Evolutionary conservation across 1,140 invertebrate genomes (phyloP), one percentile per base, ranked within the genome.

Genomic region (Augochlora pura): DNA sequence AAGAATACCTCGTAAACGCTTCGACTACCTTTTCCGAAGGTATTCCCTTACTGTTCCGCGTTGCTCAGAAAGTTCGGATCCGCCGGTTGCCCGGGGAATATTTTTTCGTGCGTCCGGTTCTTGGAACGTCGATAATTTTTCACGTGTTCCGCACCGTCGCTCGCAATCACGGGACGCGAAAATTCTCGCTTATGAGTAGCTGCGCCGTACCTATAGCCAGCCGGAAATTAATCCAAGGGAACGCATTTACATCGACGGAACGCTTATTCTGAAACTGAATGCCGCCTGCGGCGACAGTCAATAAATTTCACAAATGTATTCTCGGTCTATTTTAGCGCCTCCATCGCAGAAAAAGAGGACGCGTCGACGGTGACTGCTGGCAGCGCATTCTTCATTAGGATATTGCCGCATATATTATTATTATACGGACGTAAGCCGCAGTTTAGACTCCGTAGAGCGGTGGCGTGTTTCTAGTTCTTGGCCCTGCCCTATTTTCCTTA

Each of bases 141-240:
- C 49, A 12, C 5, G 16, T 18, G 49, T 0, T 46, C 42, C 0
- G 14, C 18, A 16, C 14, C 49, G 6, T 18, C 16, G 14, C 54
- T 2, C 8, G 21, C 6, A 57, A 57, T 23, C 54, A n/a, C 12
- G 32, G 18, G 1, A 32, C 12, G n/a, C 1, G 52, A 32, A 39
- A 39, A 16, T 42, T 21, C 21, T 38, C 27, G 38, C 32, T 52
- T 32, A 27, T 54, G 57, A 75, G 73, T 77, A 70, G 76, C 63
- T 25, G 39, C 46, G 21, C 59, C 71, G 59, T 39, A 64, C 46
- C 67, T 32, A 42, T 77, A 23, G 76, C 71, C 76, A 71, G 68
- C 63, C 76, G 76, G 76, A 77, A 77, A 77, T 77, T 77, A 77
- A 71, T 72, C 42, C 57, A 39, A 23, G 42, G 65, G 66, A 62